phyloP scores from a whole-genome alignment of 37 sponge, comb jelly and placozoan genomes.

The Agelas oroides region DNA sequence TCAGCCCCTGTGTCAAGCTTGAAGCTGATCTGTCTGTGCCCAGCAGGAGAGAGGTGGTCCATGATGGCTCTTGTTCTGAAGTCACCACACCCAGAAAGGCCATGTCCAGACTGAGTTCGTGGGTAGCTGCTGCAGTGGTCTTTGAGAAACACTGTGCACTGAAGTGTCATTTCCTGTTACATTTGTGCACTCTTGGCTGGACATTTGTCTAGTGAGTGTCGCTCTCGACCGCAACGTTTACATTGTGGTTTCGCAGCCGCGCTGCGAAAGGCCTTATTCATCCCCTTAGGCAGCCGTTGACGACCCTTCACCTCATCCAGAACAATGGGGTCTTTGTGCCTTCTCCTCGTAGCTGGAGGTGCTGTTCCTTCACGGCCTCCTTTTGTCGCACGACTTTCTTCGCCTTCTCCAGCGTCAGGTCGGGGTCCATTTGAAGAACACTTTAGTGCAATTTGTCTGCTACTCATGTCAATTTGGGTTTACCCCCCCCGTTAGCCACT shows the following conservation, averaged over 20 bases:
- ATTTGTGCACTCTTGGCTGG: conserved; percentile 42
- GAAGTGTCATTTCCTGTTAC: conserved; percentile 58
- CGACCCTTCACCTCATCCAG: neutral
- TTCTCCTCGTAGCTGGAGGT: conserved; percentile 11
- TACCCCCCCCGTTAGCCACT: too few species aligned
- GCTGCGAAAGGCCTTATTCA: too few species aligned
- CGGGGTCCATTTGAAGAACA: conserved; percentile 30
- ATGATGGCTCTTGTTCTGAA: conserved; percentile 4
- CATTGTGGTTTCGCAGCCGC: too few species aligned
- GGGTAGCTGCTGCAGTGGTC: neutral
- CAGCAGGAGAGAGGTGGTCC: conserved; percentile 28
- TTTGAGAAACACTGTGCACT: conserved; percentile 41
- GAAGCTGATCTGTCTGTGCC: conserved; percentile 17
- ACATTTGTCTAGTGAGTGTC: conserved; percentile 18
- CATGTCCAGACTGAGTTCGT: neutral
- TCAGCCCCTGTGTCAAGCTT: conserved; percentile 76
- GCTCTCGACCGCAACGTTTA: conserved; percentile 17
- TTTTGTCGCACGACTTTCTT: conserved; percentile 25
- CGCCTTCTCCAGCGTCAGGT: conserved; percentile 42
- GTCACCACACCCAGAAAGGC: conserved; percentile 18
- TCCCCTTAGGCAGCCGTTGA: neutral
- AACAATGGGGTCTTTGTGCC: neutral
- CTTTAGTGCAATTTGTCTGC: too few species aligned
- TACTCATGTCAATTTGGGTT: too few species aligned
- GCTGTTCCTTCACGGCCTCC: conserved; percentile 29